Evolutionary conservation across 2,888 invertebrate species (phyloP).

Genomic region (Macaria liturata): DNA sequence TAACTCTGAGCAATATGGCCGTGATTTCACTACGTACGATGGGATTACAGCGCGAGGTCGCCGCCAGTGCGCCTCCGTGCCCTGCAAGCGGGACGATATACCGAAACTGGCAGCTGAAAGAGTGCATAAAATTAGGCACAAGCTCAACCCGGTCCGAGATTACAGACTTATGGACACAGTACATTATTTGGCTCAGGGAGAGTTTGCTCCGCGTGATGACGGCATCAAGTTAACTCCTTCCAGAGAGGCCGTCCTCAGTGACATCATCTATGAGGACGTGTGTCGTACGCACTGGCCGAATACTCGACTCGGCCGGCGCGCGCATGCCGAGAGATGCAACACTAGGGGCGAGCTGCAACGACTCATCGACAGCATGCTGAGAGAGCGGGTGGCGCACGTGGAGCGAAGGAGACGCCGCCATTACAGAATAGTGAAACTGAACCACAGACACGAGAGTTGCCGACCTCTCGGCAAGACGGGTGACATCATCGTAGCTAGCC

Average conservation of each 20-base stretch:
- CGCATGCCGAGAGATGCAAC: slow-evolving; percentile 60
- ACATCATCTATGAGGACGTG: slow-evolving; percentile 78
- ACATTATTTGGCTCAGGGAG: slow-evolving; percentile 77
- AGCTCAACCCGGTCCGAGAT: slow-evolving; percentile 74
- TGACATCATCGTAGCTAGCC: slow-evolving; percentile 76
- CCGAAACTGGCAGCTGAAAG: slow-evolving; percentile 72
- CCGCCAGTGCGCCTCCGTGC: slow-evolving; percentile 71
- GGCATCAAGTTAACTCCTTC: slow-evolving; percentile 77
- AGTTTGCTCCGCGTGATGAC: slow-evolving; percentile 76
- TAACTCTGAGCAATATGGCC: slow-evolving; percentile 74
- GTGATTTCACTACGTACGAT: slow-evolving; percentile 74
- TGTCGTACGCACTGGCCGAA: slow-evolving; percentile 78
- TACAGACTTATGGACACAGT: slow-evolving; percentile 78
- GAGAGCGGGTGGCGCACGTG: slow-evolving; percentile 73
- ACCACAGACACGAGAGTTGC: slow-evolving; percentile 70
- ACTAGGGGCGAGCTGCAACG: slow-evolving; percentile 69
- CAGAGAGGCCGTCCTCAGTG: slow-evolving; percentile 75
- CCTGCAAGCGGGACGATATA: slow-evolving; percentile 65
- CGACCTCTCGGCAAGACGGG: slow-evolving; percentile 73
- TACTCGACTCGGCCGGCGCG: slow-evolving; percentile 64
- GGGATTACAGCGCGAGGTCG: slow-evolving; percentile 73
- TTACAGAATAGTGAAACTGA: slow-evolving; percentile 73
- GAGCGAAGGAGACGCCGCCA: slow-evolving; percentile 73
- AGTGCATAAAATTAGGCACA: slow-evolving; percentile 73
- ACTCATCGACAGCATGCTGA: slow-evolving; percentile 68